These are phyloP conservation scores for Rallus crepitans DNA, from an alignment of 2,797 vertebrate species.

Conservation along the genomic window DNA sequence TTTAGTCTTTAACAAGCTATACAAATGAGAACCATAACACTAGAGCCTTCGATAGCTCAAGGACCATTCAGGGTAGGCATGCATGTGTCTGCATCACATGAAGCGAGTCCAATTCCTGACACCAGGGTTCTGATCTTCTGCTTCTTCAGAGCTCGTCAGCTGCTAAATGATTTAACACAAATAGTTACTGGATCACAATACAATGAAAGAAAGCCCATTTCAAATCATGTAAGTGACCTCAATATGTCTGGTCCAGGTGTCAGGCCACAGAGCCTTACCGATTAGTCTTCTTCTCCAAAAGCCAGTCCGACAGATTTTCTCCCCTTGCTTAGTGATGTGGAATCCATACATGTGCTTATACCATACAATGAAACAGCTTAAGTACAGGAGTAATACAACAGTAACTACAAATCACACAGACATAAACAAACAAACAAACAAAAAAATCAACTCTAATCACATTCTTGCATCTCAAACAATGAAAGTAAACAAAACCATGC, in stretches of 20 bases:
- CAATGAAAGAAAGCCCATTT: constrained; percentile 75
- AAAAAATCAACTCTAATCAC: constrained; percentile 63
- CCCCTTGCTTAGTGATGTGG: constrained; percentile 74
- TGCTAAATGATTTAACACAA: constrained; percentile 81
- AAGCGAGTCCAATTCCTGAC: constrained; percentile 76
- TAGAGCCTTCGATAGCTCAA: constrained; percentile 58
- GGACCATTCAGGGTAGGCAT: constrained; percentile 70
- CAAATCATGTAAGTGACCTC: constrained; percentile 76
- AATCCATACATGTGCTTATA: constrained; percentile 76
- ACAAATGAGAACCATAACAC: constrained; percentile 78
- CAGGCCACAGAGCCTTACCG: constrained; percentile 79
- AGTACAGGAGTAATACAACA: constrained; percentile 68
- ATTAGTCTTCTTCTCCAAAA: constrained; percentile 79
- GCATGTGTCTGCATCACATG: constrained; percentile 76
- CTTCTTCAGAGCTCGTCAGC: constrained; percentile 76
- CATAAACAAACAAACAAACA: constrained; percentile 60
- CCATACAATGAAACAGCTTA: constrained; percentile 66
- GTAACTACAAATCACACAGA: constrained; percentile 70
- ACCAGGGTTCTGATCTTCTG: constrained; percentile 78
- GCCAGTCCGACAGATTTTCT: constrained; percentile 74
- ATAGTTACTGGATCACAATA: constrained; percentile 78
- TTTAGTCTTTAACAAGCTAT: constrained; percentile 79
- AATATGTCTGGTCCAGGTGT: constrained; percentile 70
- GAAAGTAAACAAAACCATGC: constrained; percentile 69
- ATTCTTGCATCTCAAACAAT: constrained; percentile 66